Conservation (phyloP, 2,888 invertebrate species). For the Chrysolina haemoptera region DNA sequence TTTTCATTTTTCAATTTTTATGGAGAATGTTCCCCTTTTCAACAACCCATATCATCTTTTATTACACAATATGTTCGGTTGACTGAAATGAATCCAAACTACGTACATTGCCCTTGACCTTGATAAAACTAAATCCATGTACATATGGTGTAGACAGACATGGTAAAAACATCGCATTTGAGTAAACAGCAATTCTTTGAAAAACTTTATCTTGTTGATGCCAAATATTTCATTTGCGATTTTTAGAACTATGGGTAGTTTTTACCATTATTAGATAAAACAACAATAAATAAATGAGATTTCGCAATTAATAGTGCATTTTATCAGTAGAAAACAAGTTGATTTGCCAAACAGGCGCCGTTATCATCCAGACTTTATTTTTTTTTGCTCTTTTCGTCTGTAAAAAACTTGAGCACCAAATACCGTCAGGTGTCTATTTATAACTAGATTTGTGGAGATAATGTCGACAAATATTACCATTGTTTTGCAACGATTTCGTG, state of each 20-base stretch:
- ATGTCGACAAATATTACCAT: not conserved
- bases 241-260: slow-evolving; percentile 11
- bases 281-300: not conserved
- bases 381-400: not conserved
- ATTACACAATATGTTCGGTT: not conserved
- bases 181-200: slow-evolving; percentile 23
- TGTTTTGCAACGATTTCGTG: not conserved
- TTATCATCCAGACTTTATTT: slow-evolving; percentile 11
- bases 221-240: slow-evolving; percentile 20
- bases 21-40: too few species aligned
- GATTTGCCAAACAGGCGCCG: not conserved
- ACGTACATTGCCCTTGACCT: slow-evolving; percentile 4
- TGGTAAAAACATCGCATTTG: slow-evolving; percentile 22
- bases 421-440: slow-evolving; percentile 1
- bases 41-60: not conserved
- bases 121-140: slow-evolving; percentile 5
- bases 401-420: slow-evolving; percentile 6
- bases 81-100: not conserved
- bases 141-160: slow-evolving; percentile 13
- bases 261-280: slow-evolving; percentile 12
- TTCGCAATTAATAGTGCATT: slow-evolving; percentile 13
- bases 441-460: slow-evolving; percentile 3
- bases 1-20: too few species aligned
- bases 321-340: slow-evolving; percentile 14
- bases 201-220: slow-evolving; percentile 30